Conservation (phyloP, 92 coral and sea anemone genomes). For the Porites evermanni region DNA sequence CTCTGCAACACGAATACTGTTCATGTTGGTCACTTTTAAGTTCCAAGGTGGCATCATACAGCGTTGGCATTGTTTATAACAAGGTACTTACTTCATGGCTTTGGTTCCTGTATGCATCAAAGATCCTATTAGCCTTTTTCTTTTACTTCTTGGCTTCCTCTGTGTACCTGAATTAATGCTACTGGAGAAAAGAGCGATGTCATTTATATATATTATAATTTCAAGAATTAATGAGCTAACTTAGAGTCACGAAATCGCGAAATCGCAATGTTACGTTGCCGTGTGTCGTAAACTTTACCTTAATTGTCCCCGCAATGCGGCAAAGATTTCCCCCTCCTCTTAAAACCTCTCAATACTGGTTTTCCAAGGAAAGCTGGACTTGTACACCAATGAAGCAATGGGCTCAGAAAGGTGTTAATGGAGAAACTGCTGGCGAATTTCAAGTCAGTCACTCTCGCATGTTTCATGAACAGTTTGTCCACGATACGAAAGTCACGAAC, state of each 20-base stretch:
- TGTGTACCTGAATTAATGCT: conserved; percentile 32
- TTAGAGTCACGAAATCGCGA: conserved; percentile 71
- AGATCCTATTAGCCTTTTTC: conserved; percentile 20
- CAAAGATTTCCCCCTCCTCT: neutral
- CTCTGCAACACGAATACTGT: conserved; percentile 6
- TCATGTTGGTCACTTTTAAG: neutral
- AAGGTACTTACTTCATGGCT: conserved; percentile 37
- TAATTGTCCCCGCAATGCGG: neutral
- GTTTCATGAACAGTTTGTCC: conserved; percentile 3
- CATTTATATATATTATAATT: conserved; percentile 22
- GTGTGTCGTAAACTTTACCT: neutral
- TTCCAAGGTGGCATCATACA: neutral
- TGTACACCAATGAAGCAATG: conserved; percentile 3
- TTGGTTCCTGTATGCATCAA: neutral
- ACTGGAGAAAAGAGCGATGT: conserved; percentile 38
- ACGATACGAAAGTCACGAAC: conserved; percentile 24
- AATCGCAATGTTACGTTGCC: conserved; percentile 11
- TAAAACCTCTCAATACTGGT: neutral
- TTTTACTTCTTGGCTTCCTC: conserved; percentile 24
- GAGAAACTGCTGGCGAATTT: neutral
- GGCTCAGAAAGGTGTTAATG: conserved; percentile 2
- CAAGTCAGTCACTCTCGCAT: neutral
- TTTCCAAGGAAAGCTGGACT: neutral
- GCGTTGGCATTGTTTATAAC: neutral
- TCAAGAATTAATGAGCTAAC: conserved; percentile 83